Evolutionary conservation across 2,888 invertebrate genomes (phyloP).

Genomic region (Emmelina monodactyla): DNA sequence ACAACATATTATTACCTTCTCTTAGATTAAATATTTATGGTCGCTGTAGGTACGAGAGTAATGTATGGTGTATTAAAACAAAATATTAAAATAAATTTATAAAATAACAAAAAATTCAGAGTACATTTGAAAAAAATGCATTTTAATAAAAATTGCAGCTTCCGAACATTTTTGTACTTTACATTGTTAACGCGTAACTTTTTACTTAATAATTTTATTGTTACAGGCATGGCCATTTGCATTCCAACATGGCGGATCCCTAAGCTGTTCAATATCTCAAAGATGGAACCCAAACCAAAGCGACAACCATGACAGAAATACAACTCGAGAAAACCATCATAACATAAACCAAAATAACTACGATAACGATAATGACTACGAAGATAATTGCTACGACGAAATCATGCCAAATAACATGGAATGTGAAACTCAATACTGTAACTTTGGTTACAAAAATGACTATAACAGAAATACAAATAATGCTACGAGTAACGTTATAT

Average conservation of each 20-base stretch:
- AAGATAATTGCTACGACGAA: conserved; percentile 43
- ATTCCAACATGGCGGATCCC: conserved; percentile 70
- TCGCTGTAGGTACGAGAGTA: too few relatives aligned
- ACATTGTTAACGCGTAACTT: too few relatives aligned
- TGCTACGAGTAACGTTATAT: conserved; percentile 34
- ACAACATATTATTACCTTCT: too few relatives aligned
- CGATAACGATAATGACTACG: conserved; percentile 48
- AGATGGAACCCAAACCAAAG: conserved; percentile 40
- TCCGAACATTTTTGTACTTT: too few relatives aligned
- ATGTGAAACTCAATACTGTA: conserved; percentile 38
- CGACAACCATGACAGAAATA: not conserved
- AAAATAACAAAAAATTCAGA: too few relatives aligned
- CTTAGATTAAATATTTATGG: too few relatives aligned
- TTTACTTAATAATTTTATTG: too few relatives aligned
- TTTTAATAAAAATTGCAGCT: too few relatives aligned
- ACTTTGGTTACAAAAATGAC: conserved; percentile 48
- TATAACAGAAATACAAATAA: conserved; percentile 47
- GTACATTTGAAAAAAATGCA: too few relatives aligned
- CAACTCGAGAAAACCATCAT: conserved; percentile 16
- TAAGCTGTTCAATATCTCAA: conserved; percentile 53
- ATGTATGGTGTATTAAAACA: too few relatives aligned
- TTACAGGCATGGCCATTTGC: conserved; percentile 84
- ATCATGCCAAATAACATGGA: conserved; percentile 24
- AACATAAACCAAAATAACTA: conserved; percentile 23
- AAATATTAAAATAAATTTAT: too few relatives aligned